A percentile compares a stretch with the other conserved stretches of the same genome.
Conservation (phyloP, 2,113 vertebrate genomes). For the Rhinichthys klamathensis region DNA sequence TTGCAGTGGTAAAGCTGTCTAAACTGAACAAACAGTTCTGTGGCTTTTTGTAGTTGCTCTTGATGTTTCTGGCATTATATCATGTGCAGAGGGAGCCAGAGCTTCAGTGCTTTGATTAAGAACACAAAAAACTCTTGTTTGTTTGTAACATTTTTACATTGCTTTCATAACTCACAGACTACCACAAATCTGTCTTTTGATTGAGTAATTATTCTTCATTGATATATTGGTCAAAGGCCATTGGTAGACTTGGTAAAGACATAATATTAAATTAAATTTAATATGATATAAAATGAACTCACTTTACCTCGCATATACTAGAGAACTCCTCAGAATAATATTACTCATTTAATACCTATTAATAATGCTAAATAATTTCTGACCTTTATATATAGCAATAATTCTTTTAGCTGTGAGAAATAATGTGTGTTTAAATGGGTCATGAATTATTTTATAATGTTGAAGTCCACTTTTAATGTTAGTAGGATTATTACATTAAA, state of each 20-base stretch:
- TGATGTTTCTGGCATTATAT: constrained; percentile 11
- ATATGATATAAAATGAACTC: not conserved
- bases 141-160: not conserved
- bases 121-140: constrained; percentile 1
- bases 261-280: not conserved
- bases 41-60: not conserved
- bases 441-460: constrained; percentile 15
- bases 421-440: constrained; percentile 18
- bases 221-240: not conserved
- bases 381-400: constrained; percentile 3
- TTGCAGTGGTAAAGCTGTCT: constrained; percentile 1
- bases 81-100: constrained; percentile 10
- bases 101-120: not conserved
- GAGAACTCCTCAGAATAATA: not conserved
- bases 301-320: not conserved
- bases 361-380: constrained; percentile 9
- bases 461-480: constrained; percentile 16
- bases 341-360: constrained; percentile 5
- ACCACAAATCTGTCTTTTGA: not conserved
- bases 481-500: constrained; percentile 18
- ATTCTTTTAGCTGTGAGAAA: not conserved
- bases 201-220: not conserved
- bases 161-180: constrained; percentile 6
- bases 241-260: not conserved
- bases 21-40: constrained; percentile 30